Evolutionary conservation across 2,888 invertebrate species (phyloP).

Genomic region (Trichogramma dendrolimi): DNA sequence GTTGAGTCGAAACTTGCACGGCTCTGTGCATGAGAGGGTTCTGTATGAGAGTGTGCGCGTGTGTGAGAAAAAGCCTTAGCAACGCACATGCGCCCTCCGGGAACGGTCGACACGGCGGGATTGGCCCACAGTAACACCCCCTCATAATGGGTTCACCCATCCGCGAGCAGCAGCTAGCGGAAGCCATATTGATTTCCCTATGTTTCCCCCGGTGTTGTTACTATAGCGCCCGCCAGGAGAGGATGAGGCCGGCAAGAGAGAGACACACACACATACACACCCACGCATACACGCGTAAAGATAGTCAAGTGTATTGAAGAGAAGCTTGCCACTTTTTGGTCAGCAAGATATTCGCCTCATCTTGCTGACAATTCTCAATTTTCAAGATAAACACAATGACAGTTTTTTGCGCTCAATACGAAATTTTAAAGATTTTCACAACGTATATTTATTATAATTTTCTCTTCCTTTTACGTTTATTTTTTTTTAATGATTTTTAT

Average conservation of each 20-base stretch:
- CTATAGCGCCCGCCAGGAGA: conserved; percentile 46
- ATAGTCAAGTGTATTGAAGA: not conserved
- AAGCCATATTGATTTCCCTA: conserved; percentile 55
- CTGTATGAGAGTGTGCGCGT: no score
- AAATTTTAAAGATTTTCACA: no score
- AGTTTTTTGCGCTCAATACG: no score
- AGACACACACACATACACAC: conserved; percentile 1
- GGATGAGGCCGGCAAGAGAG: conserved; percentile 21
- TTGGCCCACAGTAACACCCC: conserved; percentile 53
- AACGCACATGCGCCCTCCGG: conserved; percentile 51
- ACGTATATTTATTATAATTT: no score
- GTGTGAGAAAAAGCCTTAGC: conserved; percentile 42
- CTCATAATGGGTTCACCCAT: conserved; percentile 53
- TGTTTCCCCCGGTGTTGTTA: conserved; percentile 52
- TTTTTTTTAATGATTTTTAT: no score
- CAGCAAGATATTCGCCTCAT: no score
- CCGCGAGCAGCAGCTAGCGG: conserved; percentile 50
- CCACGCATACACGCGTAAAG: not conserved
- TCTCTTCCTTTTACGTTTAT: no score
- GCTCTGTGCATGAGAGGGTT: no score
- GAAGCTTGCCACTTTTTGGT: no score
- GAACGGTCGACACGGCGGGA: conserved; percentile 48
- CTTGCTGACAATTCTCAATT: no score
- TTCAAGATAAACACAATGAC: no score
- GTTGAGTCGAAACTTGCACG: no score